Evolutionary conservation across 2,888 invertebrate genomes (phyloP), one percentile per base, ranked within the genome.

Genomic region (Chloroclysta siterata): DNA sequence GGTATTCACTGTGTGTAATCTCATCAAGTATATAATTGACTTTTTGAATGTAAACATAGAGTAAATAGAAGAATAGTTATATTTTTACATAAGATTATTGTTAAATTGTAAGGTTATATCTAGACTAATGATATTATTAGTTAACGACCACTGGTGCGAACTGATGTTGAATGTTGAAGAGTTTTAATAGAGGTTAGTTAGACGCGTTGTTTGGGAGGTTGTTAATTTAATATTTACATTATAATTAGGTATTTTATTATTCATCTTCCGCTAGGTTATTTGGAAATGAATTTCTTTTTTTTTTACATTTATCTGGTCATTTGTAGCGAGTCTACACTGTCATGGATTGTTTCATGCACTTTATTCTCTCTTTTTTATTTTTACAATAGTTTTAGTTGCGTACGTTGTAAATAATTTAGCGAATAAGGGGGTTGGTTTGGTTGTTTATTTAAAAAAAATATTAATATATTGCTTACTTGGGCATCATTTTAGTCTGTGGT

Each of bases 141-240:
- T 85, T 84, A 88, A 89, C 85, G 85, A 89, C 84, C 86, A 87
- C 82, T 90, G 90, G 92, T 92, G 90, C 90, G 90, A 88, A 89
- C 86, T 88, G 88, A 89, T 90, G 92, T 92, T 92, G 89, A 91
- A 89, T 77, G 85, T 90, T 92, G 90, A 90, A 88, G 88, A 91
- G 88, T 85, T 91, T 91, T 90, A 88, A 89, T 89, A 89, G 87
- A 80, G 89, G 88, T 90, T 89, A 88, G 84, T 74, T 74, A 47
- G 83, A 81, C 75, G 73, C 77, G 86, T 87, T 90, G 84, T 89
- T 90, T 84, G 85, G 79, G 79, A 79, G 89, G 88, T 92, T 91
- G 90, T 90, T 90, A 83, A 84, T 86, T 79, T 87, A 82, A 85
- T 85, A 77, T 80, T 81, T 83, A 81, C 80, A 82, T 79, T 77